Evolutionary conservation across 2,888 invertebrate genomes (phyloP), one percentile per base, ranked within the genome.

Genomic region (Lapara coniferarum): DNA sequence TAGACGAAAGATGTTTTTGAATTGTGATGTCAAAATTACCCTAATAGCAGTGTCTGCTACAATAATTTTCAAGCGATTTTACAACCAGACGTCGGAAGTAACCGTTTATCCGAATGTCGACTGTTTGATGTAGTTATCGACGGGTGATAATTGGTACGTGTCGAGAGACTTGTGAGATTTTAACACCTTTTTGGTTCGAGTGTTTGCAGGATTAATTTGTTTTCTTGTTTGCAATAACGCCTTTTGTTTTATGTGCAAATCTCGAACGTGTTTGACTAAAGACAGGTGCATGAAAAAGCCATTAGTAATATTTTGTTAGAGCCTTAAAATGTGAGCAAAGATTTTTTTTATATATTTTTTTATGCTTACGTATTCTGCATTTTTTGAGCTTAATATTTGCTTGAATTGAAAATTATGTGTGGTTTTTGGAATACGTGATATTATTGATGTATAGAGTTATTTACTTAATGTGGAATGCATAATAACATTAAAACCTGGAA

Each of bases 131-230:
- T 82, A 81, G 86, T 89, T 91, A 88, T 90, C 89, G 80, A 75
- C 70, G 73, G 76, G 88, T 89, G 92, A 81, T 93, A 93, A 93
- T 92, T 93, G 89, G 84, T 86, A 88, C 81, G 90, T 90, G 92
- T 92, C 85, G 87, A 86, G 88, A 83, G 84, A 83, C 83, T 87
- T 84, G 81, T 8, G 82, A 75, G 74, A 83, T 81, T 81, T 92
- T 91, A 89, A 88, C 93, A 90, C 92, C 89, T 89, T 87, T 82
- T 83, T 81, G 77, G 75, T 75, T 72, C 71, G 72, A 79, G 56
- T 86, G 66, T 86, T 85, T 82, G 77, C 77, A 69, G 71, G 73
- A 70, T 70, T 79, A 79, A 85, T 92, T 90, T 90, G 84, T 83
- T 71, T 79, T 77, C 78, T 83, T 89, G 83, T 89, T 91, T 87